Percentiles rank a stretch among this genome's conserved stretches.
These are phyloP conservation scores for Chelmon rostratus DNA, from an alignment of 2,797 vertebrate species.

Conservation along the genomic window DNA sequence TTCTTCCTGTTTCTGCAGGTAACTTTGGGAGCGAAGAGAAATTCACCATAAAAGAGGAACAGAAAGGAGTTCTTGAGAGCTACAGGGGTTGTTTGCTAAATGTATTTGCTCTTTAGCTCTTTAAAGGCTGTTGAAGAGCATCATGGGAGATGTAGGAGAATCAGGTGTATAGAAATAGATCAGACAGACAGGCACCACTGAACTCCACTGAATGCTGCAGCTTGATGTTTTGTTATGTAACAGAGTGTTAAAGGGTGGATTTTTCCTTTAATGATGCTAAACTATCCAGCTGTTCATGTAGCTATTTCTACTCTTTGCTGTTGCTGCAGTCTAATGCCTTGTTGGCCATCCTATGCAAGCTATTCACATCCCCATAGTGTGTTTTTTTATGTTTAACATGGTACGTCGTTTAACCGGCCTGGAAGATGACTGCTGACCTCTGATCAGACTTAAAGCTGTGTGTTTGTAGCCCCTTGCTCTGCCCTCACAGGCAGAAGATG, in stretches of 20 bases:
- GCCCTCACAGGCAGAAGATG: neutral
- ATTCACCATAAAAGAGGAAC: neutral
- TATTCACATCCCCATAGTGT: neutral
- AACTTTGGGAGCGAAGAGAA: neutral
- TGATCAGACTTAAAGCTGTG: neutral
- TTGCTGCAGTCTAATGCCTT: slow-evolving; percentile 14
- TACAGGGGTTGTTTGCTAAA: neutral
- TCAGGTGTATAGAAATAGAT: neutral
- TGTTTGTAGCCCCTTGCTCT: neutral
- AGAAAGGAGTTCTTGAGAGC: neutral
- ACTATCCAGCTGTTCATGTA: neutral
- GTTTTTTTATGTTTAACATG: slow-evolving; percentile 2
- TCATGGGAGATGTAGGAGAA: neutral
- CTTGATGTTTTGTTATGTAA: neutral
- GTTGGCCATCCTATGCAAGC: slow-evolving; percentile 60
- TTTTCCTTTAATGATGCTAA: slow-evolving; percentile 20
- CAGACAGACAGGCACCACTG: no score
- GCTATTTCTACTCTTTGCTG: slow-evolving; percentile 8
- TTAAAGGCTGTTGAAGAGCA: neutral
- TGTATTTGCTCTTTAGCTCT: neutral
- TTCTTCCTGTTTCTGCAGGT: neutral
- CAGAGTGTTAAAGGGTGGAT: slow-evolving; percentile 4
- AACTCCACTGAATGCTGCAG: neutral
- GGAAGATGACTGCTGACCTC: slow-evolving; percentile 15
- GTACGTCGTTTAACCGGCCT: neutral